These are phyloP conservation scores for Drosophila neotestacea DNA, from an alignment of 2,888 invertebrate species.

Conservation along the genomic window DNA sequence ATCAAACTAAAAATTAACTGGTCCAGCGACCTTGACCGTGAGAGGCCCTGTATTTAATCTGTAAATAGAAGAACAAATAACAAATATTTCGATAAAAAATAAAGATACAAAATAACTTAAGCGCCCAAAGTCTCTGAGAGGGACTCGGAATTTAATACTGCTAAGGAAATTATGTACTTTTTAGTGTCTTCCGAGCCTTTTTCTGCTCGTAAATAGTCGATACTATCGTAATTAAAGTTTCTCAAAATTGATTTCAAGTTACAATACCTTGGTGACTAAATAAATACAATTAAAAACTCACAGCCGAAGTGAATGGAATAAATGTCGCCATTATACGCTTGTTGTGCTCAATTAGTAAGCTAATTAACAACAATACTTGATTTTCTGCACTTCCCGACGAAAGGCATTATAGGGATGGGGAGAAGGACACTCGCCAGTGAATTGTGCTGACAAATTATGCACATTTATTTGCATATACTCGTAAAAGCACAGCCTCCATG, in stretches of 20 bases:
- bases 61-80: no score
- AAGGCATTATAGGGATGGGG: not conserved
- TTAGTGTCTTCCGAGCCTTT: no score
- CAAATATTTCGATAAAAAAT: no score
- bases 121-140: no score
- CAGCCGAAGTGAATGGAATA: not conserved
- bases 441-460: conserved; percentile 71
- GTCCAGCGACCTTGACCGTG: no score
- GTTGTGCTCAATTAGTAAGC: conserved; percentile 55
- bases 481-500: conserved; percentile 33
- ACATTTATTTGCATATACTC: conserved; percentile 61
- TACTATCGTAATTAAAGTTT: not conserved
- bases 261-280: not conserved
- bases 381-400: conserved; percentile 23
- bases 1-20: no score
- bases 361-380: conserved; percentile 54
- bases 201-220: no score
- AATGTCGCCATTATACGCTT: not conserved
- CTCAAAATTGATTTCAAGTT: not conserved
- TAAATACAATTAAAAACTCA: not conserved
- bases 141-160: no score
- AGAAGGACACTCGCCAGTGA: conserved; percentile 40
- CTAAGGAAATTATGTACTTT: no score
- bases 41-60: no score
- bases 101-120: no score